Conservation (phyloP, 2,888 invertebrate species). For the Campoletis raptor region DNA sequence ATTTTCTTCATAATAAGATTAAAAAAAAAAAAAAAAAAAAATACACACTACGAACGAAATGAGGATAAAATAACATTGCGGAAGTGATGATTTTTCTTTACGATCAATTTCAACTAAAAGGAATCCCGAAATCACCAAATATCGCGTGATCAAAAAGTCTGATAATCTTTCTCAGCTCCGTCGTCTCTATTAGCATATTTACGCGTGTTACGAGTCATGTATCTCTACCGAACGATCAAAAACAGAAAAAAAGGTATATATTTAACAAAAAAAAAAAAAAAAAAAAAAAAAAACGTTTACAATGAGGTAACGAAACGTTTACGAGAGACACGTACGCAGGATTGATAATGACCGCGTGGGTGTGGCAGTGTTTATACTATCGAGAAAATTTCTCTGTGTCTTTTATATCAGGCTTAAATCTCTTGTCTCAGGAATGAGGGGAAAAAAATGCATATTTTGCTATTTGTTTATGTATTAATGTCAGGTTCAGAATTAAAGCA, state of each 20-base stretch:
- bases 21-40: neutral
- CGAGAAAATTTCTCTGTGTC: slow-evolving; percentile 50
- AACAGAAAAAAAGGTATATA: neutral
- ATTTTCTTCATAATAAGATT: neutral
- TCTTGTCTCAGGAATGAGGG: slow-evolving; percentile 23
- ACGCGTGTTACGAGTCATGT: slow-evolving; percentile 5
- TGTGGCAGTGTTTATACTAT: slow-evolving; percentile 20
- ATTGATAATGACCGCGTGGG: slow-evolving; percentile 61
- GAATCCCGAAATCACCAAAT: neutral
- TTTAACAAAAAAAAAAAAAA: slow-evolving; percentile 34
- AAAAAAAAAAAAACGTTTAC: slow-evolving; percentile 31
- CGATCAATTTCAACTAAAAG: neutral
- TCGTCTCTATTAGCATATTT: slow-evolving; percentile 13
- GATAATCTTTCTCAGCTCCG: neutral
- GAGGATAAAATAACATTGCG: neutral
- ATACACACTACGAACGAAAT: neutral
- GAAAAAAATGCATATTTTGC: slow-evolving; percentile 3
- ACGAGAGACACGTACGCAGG: slow-evolving; percentile 47
- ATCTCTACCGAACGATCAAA: neutral
- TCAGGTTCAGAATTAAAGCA: neutral
- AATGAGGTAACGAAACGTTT: slow-evolving; percentile 45
- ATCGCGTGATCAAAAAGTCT: slow-evolving; percentile 4
- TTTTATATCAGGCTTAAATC: slow-evolving; percentile 37
- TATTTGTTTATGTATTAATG: neutral
- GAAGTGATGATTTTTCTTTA: neutral